Base-by-base conservation (phyloP, 2,888 invertebrate genomes). In the Holacanthella duospinosa region DNA sequence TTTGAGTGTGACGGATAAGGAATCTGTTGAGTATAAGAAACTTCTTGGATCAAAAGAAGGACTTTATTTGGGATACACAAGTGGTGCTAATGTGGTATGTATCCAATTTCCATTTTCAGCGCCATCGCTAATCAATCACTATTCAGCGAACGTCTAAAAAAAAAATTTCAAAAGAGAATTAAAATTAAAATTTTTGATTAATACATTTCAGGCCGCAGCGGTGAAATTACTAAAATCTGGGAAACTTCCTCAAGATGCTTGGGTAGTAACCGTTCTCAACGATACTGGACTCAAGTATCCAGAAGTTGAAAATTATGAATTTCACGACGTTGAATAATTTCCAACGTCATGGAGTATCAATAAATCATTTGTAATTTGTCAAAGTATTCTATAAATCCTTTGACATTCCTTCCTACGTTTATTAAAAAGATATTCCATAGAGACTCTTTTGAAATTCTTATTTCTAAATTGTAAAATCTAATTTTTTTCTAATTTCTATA, bases 231-330 rank as follows among this genome's bases (percentile, higher is more conserved):
- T 60, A 9, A 2, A 60, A 28, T 65, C 65, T 1, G 66, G 68
- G 25, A 60, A 64, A 43, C 25, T 68, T 16, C 64, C 64, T 3
- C 4, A 56, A 28, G 68, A 68, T 55, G 63, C 66, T 0, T 63
- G 63, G 68, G 62, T 66, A 12, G 68, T 68, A 0, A 66, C 66
- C 2, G 68, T 68, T 6, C 59, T 68, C 48, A 68, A 68, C 57
- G 68, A 66, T 60, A 63, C 66, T 3, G 66, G 66, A 16, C 54
- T 66, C 53, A 68, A 64, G 27, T 68, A 68, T 24, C 68, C 68
- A 28, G 68, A 68, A 63, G 64, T 68, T 55, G 29, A 56, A 48
- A 63, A 67, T 36, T 67, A 67, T 43, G 44, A 36, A n/a, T 67
- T 67, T 48, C 59, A 65, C 12, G 21, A 25, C 59, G 12, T 59